These are phyloP conservation scores for Stictocephala bisonia DNA, from an alignment of 2,888 invertebrate genomes.

Conservation along the genomic window DNA sequence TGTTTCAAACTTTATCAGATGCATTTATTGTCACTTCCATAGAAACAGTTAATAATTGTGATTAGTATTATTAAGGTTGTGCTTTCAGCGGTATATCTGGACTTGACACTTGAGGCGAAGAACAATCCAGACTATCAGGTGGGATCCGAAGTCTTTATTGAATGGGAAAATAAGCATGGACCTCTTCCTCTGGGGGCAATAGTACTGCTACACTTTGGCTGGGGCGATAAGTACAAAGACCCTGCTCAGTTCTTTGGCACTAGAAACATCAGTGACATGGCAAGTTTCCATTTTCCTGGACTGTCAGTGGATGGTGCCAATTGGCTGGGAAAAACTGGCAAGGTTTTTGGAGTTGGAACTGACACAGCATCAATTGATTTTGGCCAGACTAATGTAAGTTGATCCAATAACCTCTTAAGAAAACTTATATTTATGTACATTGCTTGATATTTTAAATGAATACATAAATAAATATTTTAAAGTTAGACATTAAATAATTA, in stretches of 20 bases:
- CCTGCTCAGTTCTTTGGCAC: conserved; percentile 48
- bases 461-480: too few relatives aligned
- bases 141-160: conserved; percentile 50
- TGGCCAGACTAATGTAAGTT: conserved; percentile 62
- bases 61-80: too few relatives aligned
- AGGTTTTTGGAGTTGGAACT: conserved; percentile 73
- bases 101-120: conserved; percentile 50
- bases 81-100: conserved; percentile 52
- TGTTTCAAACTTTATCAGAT: too few relatives aligned
- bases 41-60: too few relatives aligned
- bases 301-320: conserved; percentile 67
- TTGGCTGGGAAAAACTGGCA: conserved; percentile 69
- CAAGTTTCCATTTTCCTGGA: conserved; percentile 48
- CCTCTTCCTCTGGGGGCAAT: conserved; percentile 53
- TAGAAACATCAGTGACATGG: not conserved
- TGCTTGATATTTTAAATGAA: too few relatives aligned
- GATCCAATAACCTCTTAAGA: too few relatives aligned
- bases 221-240: conserved; percentile 53
- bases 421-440: too few relatives aligned
- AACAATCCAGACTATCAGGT: conserved; percentile 52
- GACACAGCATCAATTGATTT: conserved; percentile 74
- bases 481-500: too few relatives aligned
- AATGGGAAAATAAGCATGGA: conserved; percentile 56
- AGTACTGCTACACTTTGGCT: conserved; percentile 57
- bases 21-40: too few relatives aligned